A percentile compares a stretch with the other conserved stretches of the same genome.
phyloP scores from a whole-genome alignment of 2,113 vertebrate species.

The Callocephalon fimbriatum region DNA sequence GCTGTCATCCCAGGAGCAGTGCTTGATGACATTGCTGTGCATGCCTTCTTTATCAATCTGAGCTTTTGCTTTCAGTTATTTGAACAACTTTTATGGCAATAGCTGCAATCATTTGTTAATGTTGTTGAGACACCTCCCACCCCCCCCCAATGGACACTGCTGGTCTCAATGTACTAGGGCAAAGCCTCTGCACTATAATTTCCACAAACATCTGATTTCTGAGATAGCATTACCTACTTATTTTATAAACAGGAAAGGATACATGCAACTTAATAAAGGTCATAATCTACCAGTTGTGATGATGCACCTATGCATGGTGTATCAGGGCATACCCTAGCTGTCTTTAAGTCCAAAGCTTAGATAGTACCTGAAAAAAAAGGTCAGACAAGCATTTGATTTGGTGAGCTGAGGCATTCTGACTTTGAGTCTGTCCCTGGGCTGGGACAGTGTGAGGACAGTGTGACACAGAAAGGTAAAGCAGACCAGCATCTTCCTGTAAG shows the following conservation, averaged over 20 bases:
- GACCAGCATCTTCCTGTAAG: neutral
- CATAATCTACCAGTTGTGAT: neutral
- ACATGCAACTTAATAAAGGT: neutral
- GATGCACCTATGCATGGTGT: neutral
- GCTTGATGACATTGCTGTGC: neutral
- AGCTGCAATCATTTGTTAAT: neutral
- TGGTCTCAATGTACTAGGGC: neutral
- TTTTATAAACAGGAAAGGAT: neutral
- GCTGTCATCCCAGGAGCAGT: neutral
- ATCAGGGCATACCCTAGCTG: neutral
- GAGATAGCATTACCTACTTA: neutral
- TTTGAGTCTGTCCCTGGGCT: neutral
- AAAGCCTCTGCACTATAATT: neutral
- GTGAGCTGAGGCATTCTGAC: neutral
- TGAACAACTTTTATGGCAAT: neutral
- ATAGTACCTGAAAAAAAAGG: neutral
- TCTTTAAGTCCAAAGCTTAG: neutral
- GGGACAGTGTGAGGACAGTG: fast-evolving
- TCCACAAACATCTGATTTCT: neutral
- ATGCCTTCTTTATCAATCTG: neutral
- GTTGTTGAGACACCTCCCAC: neutral
- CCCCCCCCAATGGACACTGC: neutral
- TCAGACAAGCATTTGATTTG: neutral
- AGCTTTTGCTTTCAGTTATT: neutral
- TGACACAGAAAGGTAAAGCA: neutral